Conservation (phyloP, 64 coral and sea anemone species). For the Astreopora myriophthalma region DNA sequence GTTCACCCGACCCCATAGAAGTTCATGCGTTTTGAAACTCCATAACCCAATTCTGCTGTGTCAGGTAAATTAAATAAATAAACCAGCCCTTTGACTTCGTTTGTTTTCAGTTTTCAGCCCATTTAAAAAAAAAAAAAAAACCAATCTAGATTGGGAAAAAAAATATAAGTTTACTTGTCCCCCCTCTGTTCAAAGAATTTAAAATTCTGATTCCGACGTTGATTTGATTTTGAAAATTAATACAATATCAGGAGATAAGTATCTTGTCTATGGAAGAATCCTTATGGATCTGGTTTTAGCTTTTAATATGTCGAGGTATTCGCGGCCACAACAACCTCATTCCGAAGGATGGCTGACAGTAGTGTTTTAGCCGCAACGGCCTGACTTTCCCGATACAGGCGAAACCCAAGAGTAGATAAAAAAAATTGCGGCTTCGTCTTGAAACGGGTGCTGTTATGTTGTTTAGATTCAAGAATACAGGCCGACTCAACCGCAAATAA, state of each 20-base stretch:
- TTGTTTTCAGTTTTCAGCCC: background rate
- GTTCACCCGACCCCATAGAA: constrained; percentile 83
- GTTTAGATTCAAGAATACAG: constrained; percentile 95
- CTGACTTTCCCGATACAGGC: constrained; percentile 90
- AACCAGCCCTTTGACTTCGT: background rate
- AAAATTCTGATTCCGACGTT: constrained; percentile 84
- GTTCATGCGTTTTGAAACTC: constrained; percentile 48
- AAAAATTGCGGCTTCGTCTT: constrained; percentile 88
- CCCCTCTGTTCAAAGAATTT: constrained; percentile 30
- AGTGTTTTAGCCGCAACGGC: constrained; percentile 72
- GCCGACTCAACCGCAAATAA: constrained; percentile 92
- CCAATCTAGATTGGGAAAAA: background rate
- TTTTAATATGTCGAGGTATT: constrained; percentile 73
- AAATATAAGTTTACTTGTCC: background rate
- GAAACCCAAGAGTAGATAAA: constrained; percentile 85
- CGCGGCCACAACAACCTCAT: constrained; percentile 49
- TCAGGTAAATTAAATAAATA: background rate
- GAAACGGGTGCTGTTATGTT: constrained; percentile 73
- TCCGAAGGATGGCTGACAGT: background rate
- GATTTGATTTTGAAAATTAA: constrained; percentile 91
- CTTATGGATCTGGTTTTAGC: constrained; percentile 65
- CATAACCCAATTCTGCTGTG: background rate
- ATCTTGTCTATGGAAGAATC: constrained; percentile 67
- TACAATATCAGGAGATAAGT: constrained; percentile 76
- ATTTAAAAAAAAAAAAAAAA: background rate